phyloP scores from a whole-genome alignment of 2,888 invertebrate genomes.

The Phytoseiulus persimilis region DNA sequence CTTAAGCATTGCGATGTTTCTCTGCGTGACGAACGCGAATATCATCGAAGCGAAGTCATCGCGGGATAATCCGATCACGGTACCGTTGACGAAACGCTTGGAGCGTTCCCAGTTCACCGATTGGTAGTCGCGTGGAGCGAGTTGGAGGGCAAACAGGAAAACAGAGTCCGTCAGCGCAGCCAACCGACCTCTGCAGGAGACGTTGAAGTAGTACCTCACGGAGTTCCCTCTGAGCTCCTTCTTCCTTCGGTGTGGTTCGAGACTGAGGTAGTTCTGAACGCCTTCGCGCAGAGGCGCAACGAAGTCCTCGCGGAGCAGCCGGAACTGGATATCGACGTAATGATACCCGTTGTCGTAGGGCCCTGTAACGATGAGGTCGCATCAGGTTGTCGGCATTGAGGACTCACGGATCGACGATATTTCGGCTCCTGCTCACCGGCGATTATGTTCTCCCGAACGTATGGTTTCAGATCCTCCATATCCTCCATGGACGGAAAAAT shows the following conservation, averaged over 20 bases:
- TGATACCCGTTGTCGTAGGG: constrained; percentile 60
- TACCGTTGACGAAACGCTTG: constrained; percentile 63
- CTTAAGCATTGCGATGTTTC: constrained; percentile 54
- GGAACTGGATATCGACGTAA: constrained; percentile 71
- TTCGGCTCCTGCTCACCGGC: background rate
- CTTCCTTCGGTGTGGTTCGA: constrained; percentile 43
- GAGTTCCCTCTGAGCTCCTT: constrained; percentile 50
- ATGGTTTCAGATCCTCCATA: background rate
- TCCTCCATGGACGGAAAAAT: background rate
- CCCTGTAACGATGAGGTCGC: constrained; percentile 52
- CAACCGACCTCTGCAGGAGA: constrained; percentile 52
- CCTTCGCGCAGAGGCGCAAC: constrained; percentile 64
- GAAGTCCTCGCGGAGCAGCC: constrained; percentile 70
- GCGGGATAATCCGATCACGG: constrained; percentile 63
- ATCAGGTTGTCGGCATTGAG: too few relatives aligned
- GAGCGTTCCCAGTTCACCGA: constrained; percentile 52
- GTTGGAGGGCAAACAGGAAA: constrained; percentile 44
- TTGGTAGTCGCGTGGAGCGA: constrained; percentile 41
- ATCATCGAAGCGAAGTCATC: constrained; percentile 62
- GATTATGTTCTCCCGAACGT: background rate
- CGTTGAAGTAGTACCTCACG: constrained; percentile 53
- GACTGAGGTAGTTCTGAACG: constrained; percentile 55
- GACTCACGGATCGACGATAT: too few relatives aligned
- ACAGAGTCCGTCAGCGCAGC: constrained; percentile 49
- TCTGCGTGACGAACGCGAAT: constrained; percentile 62